A percentile compares a stretch with the other conserved stretches of the same genome.
These are phyloP conservation scores for Rattus rattus DNA, from an alignment of 2,113 vertebrate genomes.

Conservation along the genomic window DNA sequence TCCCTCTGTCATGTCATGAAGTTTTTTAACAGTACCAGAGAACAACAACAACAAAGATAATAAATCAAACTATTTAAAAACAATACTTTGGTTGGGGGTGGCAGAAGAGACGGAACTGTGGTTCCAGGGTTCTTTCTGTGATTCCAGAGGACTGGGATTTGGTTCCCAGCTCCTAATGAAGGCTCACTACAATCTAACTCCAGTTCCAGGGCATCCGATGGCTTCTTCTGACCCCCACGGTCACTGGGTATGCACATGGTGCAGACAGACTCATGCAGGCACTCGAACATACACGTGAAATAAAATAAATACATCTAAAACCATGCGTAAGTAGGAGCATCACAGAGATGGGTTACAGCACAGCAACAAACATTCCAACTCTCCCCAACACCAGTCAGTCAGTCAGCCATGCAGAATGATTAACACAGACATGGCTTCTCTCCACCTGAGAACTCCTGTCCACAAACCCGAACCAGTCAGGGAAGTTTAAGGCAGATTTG, in stretches of 20 bases:
- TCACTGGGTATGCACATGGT: neutral
- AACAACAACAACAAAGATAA: neutral
- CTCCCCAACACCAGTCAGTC: neutral
- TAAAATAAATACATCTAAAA: neutral
- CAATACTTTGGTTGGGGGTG: neutral
- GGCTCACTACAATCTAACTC: neutral
- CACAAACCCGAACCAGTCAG: slow-evolving; percentile 1
- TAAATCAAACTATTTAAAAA: neutral
- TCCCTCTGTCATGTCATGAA: neutral
- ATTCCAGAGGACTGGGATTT: neutral
- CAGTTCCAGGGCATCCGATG: neutral
- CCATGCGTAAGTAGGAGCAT: too few species aligned
- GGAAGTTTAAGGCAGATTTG: neutral
- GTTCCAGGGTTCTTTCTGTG: neutral
- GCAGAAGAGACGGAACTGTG: neutral
- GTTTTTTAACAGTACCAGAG: neutral
- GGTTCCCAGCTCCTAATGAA: neutral
- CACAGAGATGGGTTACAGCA: neutral
- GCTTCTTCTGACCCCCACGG: neutral
- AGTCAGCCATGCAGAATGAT: neutral
- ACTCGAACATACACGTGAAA: neutral
- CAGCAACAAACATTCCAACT: neutral
- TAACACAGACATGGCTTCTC: neutral
- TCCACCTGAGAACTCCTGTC: too few species aligned
- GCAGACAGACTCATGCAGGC: neutral